Conservation (phyloP, 2,113 vertebrate genomes). For the Lates calcarifer region DNA sequence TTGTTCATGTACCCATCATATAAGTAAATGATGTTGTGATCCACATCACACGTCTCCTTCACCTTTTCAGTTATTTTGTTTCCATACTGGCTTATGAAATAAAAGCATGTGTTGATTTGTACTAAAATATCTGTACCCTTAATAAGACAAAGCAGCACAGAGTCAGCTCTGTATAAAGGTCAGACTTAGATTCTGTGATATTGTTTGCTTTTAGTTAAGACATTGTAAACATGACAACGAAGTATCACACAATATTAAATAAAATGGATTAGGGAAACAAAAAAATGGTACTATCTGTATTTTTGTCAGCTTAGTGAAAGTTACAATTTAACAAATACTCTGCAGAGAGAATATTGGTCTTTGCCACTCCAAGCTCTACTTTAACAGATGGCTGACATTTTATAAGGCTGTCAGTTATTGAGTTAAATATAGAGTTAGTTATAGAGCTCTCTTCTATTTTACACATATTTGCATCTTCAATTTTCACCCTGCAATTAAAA, state of each 20-base stretch:
- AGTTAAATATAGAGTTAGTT: too few relatives aligned
- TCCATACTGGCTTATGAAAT: neutral
- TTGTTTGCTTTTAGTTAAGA: neutral
- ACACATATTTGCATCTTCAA: neutral
- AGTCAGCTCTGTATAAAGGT: neutral
- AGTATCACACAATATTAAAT: neutral
- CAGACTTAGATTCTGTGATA: neutral
- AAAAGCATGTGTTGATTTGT: neutral
- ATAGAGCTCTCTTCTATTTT: neutral
- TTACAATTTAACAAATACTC: neutral
- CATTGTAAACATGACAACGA: neutral
- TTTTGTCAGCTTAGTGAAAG: neutral
- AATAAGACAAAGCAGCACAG: neutral
- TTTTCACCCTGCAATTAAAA: neutral
- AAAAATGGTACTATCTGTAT: neutral
- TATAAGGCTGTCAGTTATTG: neutral
- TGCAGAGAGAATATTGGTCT: neutral
- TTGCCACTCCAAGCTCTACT: neutral
- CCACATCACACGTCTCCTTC: neutral
- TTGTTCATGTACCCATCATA: conserved; percentile 7
- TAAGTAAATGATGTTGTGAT: neutral
- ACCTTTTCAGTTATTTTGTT: neutral
- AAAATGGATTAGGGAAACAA: neutral
- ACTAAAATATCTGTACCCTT: neutral
- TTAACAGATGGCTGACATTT: neutral